These are phyloP conservation scores for Poecilus cupreus DNA, from an alignment of 2,888 invertebrate genomes.

Conservation along the genomic window DNA sequence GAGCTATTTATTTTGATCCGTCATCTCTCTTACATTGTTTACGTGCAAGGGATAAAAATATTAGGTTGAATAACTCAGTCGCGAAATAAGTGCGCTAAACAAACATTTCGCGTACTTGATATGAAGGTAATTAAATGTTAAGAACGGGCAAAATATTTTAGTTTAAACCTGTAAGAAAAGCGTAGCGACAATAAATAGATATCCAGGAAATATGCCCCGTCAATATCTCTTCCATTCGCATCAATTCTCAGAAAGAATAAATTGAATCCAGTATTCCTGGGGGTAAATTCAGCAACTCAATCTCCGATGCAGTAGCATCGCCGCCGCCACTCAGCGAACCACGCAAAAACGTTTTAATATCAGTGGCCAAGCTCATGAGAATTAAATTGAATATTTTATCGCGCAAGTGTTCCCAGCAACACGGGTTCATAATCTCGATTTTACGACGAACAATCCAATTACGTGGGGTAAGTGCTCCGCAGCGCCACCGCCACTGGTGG, in stretches of 20 bases:
- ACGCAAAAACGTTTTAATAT: constrained; percentile 57
- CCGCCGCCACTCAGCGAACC: neutral
- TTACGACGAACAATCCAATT: constrained; percentile 59
- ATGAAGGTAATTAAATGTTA: too few species aligned
- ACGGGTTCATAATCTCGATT: constrained; percentile 59
- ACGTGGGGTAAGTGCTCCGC: constrained; percentile 43
- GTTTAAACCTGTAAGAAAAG: too few species aligned
- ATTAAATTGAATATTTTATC: constrained; percentile 59
- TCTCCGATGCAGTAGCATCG: neutral
- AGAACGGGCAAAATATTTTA: too few species aligned
- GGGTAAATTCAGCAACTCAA: constrained; percentile 36
- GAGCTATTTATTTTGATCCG: too few species aligned
- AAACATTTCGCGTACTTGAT: too few species aligned
- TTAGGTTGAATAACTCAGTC: too few species aligned
- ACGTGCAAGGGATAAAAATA: too few species aligned
- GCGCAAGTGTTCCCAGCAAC: constrained; percentile 51
- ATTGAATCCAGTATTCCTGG: constrained; percentile 31
- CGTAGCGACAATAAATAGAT: neutral
- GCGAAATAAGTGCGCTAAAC: too few species aligned
- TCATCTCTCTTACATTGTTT: too few species aligned
- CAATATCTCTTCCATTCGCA: constrained; percentile 2
- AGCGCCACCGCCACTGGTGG: constrained; percentile 22
- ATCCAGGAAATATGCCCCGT: neutral
- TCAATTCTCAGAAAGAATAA: constrained; percentile 22
- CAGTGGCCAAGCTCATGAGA: constrained; percentile 55